Evolutionary conservation across 2,888 invertebrate species (phyloP), one percentile per base, ranked within the genome.

Genomic region (Halictus quadricinctus): DNA sequence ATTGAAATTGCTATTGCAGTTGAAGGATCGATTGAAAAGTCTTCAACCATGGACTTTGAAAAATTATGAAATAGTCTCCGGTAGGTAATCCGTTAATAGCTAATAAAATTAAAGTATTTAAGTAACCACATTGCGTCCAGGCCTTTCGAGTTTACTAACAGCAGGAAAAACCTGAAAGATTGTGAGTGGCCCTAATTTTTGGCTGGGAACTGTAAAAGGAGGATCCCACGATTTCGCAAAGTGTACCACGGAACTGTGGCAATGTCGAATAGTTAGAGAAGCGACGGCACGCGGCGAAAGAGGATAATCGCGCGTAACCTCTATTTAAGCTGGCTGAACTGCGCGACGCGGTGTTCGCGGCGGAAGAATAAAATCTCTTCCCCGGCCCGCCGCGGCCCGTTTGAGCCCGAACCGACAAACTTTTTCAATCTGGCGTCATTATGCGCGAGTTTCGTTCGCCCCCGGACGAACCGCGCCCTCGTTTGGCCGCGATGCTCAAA

Each of bases 391-490:
- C 58, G 21, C 50, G 43, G 54, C 7, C 29, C 72, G 25, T n/a
- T 46, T 46, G 29, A 25, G 36, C 73, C 1, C 36, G 50, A 29
- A 73, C 74, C 85, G 76, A 60, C 85, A 92, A 93, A 93, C 91
- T 93, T 93, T 93, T 93, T 93, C 91, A 93, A 93, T 93, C 92
- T 93, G 89, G 88, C 90, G 89, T 93, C 93, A 93, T 93, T 93
- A 93, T 92, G 88, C 88, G 84, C 86, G 85, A 91, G 90, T 89
- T 90, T 87, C 89, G 89, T 87, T 80, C 79, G 79, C 83, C 78
- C 81, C 78, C 74, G 81, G 81, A 75, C 85, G 86, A 90, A 88
- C 89, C 87, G 85, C 84, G 79, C 79, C 66, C 79, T 48, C 73
- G 79, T 66, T 58, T 48, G 25, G 72, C 66, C 79, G 72, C 80